phyloP scores from a whole-genome alignment of 1,140 invertebrate genomes.

The Nephotettix cincticeps region DNA sequence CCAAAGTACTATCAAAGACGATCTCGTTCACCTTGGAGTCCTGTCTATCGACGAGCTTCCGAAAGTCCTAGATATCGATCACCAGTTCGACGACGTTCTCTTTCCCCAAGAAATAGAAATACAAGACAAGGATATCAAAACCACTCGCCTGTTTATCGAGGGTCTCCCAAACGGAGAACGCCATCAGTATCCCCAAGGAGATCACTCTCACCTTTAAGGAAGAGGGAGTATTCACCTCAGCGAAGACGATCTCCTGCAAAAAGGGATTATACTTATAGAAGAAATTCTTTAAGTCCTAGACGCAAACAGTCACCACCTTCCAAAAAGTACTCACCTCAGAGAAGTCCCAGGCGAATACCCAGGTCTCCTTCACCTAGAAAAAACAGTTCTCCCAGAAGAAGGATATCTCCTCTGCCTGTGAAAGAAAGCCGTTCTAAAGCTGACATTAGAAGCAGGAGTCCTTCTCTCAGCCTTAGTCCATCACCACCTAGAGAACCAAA shows the following conservation, averaged over 20 bases:
- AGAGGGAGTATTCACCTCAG: neutral
- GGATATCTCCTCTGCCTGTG: neutral
- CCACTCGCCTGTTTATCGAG: neutral
- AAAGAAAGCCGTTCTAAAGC: neutral
- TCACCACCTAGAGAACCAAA: slow-evolving; percentile 13
- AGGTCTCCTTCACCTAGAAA: neutral
- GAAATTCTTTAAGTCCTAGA: neutral
- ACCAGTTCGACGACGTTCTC: neutral
- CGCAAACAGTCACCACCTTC: neutral
- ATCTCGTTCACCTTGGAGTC: slow-evolving; percentile 13
- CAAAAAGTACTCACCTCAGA: slow-evolving; percentile 11
- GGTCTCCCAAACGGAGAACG: neutral
- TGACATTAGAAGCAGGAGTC: neutral
- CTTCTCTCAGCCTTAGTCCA: slow-evolving; percentile 28
- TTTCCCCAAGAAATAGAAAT: neutral
- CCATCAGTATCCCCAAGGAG: neutral
- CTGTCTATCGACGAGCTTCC: neutral
- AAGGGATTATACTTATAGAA: neutral
- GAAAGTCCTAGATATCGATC: neutral
- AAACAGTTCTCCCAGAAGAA: neutral
- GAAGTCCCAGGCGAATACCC: slow-evolving; percentile 14
- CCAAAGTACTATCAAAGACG: neutral
- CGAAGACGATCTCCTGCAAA: neutral
- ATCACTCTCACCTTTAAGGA: neutral
- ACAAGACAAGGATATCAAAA: neutral